Evolutionary conservation across 2,888 invertebrate species (phyloP), one percentile per base, ranked within the genome.

Genomic region (Heliconius cydno): DNA sequence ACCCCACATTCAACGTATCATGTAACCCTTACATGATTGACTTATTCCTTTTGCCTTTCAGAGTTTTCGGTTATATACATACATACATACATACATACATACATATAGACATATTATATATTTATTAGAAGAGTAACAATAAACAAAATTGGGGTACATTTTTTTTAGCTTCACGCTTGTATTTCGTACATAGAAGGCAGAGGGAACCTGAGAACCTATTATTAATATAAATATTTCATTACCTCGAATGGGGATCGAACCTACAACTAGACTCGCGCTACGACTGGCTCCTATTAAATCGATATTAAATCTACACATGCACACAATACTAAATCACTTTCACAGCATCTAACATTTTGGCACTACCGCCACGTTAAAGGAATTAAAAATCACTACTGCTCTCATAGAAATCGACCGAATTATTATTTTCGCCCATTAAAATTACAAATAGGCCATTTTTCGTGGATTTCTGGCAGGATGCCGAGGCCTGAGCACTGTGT

Each of bases 361-460:
- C 92, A 92, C 86, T 87, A 81, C 86, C 86, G 81, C 83, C 84
- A 87, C 86, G 86, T 85, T 88, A 88, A 83, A 88, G 87, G 91
- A 91, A 91, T 90, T 92, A 91, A 91, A 92, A 92, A 93, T 92
- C 92, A 93, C 92, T 92, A 87, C 88, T 85, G 84, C 85, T 84
- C 84, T 83, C 34, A 60, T 76, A 92, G 92, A 94, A 90, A 94
- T 89, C 87, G 86, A 82, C 82, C 78, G 73, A 92, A 91, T 94
- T 93, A 94, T 93, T 94, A 94, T 94, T 94, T 92, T 90, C 90
- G 88, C 86, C 93, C 92, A 93, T 94, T 94, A 92, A 93, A 92
- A 93, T 91, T 91, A 91, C 90, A 89, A 90, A 92, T 91, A 90
- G 88, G 84, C 85, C 86, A 75, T 73, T 88, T 87, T 89, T 91